Conservation (phyloP, 2,797 vertebrate species). For the Eupleurogrammus muticus region DNA sequence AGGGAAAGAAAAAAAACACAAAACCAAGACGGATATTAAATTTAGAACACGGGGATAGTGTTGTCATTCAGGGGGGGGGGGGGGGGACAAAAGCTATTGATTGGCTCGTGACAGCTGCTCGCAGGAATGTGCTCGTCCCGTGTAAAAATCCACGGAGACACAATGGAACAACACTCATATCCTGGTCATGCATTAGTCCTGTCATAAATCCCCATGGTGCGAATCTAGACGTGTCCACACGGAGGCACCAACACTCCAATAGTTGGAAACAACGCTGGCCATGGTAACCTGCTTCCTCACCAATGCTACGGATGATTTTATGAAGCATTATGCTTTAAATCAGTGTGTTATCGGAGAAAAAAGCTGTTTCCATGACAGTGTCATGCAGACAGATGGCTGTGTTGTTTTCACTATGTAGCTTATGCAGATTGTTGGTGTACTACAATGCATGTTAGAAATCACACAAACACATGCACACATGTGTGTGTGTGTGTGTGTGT, state of each 20-base stretch:
- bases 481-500: neutral
- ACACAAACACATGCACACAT: conserved; percentile 5
- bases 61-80: conserved; percentile 44
- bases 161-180: conserved; percentile 75
- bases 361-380: conserved; percentile 33
- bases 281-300: neutral
- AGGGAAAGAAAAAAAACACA: no score
- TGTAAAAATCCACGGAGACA: conserved; percentile 65
- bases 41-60: conserved; percentile 55
- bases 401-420: conserved; percentile 37
- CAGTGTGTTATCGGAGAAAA: conserved; percentile 32
- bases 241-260: conserved; percentile 55
- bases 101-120: conserved; percentile 54
- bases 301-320: conserved; percentile 16
- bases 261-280: neutral
- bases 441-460: neutral
- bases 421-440: conserved; percentile 11
- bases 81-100: conserved; percentile 57
- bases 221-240: conserved; percentile 53
- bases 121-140: conserved; percentile 72
- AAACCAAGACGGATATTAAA: conserved; percentile 72
- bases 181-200: conserved; percentile 62
- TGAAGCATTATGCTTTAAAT: conserved; percentile 6
- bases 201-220: conserved; percentile 16
- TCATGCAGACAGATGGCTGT: conserved; percentile 7